Evolutionary conservation across 2,113 vertebrate genomes (phyloP), one percentile per base, ranked within the genome.

Genomic region (Tetrax tetrax): DNA sequence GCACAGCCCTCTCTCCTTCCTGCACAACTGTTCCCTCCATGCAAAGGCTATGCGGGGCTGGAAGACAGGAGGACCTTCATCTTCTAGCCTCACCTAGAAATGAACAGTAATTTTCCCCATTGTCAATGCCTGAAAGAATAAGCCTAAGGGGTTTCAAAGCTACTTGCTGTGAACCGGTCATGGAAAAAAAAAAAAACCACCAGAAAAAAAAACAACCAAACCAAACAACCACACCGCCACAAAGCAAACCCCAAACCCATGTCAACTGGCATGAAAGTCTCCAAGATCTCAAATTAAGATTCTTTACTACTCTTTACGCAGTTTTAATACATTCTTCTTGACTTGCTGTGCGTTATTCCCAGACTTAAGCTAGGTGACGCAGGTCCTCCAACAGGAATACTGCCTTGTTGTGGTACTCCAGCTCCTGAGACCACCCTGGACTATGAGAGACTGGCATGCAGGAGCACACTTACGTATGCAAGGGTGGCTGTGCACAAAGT

Each of bases 401-500:
- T 50, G 13, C 68, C 77, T 9, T 14, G 57, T 59, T 41, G 23
- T 19, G 63, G 29, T 12, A 31, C 5, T 69, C 53, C 68, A 50
- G 27, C 31, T 83, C 53, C 61, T 23, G 28, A 83, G 63, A 66
- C 53, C 63, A 43, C 33, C 24, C 7, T 6, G 6, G 63, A 12
- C n/a, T 15, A 7, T 0, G 3, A 47, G 61, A 29, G 28, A 33
- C 13, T 2, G 1, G 43, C 24, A n/a, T 1, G 8, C 63, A 50
- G 29, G 45, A 77, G 29, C 37, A 60, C 6, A 1, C 16, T 71
- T 38, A 4, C 0, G 0, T 47, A 35, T 3, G 0, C 4, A 29
- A 61, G 20, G 21, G 19, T 2, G 9, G 51, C 66, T 70, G 27
- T 25, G 41, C 61, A 33, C 37, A 14, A 45, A 79, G 28, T 22